A percentile compares a stretch with the other conserved stretches of the same genome.
These are phyloP conservation scores for Lemur catta DNA, from an alignment of 2,797 vertebrate species.

Conservation along the genomic window DNA sequence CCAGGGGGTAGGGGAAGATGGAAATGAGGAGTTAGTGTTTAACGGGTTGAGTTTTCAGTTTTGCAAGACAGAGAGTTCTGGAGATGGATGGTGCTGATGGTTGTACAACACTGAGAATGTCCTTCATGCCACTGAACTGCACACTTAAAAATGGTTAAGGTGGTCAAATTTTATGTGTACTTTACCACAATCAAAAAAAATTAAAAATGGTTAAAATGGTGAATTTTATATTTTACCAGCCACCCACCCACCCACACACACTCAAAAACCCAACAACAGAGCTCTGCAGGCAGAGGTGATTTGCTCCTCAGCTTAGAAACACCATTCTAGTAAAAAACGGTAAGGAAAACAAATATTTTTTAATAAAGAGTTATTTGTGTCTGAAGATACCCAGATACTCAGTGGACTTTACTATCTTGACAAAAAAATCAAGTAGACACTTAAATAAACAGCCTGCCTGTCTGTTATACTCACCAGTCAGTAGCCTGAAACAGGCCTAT, in stretches of 20 bases:
- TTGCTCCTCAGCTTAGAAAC: background rate
- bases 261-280: background rate
- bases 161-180: background rate
- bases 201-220: background rate
- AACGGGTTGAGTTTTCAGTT: background rate
- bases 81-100: background rate
- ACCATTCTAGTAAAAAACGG: background rate
- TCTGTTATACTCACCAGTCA: background rate
- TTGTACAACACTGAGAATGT: background rate
- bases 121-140: background rate
- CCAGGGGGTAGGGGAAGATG: background rate
- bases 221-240: background rate
- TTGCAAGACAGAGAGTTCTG: background rate
- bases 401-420: background rate
- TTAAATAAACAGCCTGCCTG: background rate
- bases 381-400: background rate
- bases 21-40: background rate
- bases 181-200: background rate
- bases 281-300: background rate
- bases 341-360: background rate
- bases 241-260: too few relatives aligned
- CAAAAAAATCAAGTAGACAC: background rate
- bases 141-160: background rate
- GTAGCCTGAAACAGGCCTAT: background rate
- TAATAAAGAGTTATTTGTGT: background rate